Base-by-base conservation (phyloP, 2,797 vertebrate genomes). In the Euphonia xanthogaster region DNA sequence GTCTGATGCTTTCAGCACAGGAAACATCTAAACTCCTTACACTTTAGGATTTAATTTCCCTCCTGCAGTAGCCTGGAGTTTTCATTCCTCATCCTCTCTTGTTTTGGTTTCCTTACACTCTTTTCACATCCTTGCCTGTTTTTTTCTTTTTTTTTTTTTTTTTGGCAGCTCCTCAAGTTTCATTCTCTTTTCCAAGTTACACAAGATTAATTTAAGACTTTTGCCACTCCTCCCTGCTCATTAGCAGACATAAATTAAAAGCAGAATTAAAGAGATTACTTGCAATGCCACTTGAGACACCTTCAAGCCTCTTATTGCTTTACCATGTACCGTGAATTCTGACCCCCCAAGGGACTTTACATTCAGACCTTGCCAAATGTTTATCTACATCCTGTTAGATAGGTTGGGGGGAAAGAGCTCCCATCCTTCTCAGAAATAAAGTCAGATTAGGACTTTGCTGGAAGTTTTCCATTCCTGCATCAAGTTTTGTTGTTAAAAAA, bases 181-280 rank as follows among this genome's bases (percentile, higher is more conserved):
- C 78, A 62, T 74, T 76, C 62, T 50, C 61, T 87, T 83, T 89
- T 87, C 80, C 62, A 79, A 93, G 85, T 86, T 91, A 86, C 70
- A 73, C 1, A 16, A 93, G 50, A 72, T 57, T 47, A 87, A 87
- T 72, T 91, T 77, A 89, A 87, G 57, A 60, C 65, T 89, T 79
- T 42, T 77, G 57, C 54, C 80, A 87, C 65, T 65, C 72, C 86
- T 87, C 68, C 74, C 55, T 77, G 31, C 50, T 90, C 84, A 87
- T 87, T 82, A 83, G 58, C 28, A 74, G 72, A 58, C 28, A 58
- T 77, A 89, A 91, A 93, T 89, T 89, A 96, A 88, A 91, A 93
- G 72, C 68, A 86, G 78, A 95, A 95, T 93, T 86, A 87, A 92
- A 88, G 54, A 80, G 33, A 82, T 89, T 89, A 82, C 79, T 85